Conservation (phyloP, 2,888 invertebrate genomes). For the Apomyelois bistriatella region DNA sequence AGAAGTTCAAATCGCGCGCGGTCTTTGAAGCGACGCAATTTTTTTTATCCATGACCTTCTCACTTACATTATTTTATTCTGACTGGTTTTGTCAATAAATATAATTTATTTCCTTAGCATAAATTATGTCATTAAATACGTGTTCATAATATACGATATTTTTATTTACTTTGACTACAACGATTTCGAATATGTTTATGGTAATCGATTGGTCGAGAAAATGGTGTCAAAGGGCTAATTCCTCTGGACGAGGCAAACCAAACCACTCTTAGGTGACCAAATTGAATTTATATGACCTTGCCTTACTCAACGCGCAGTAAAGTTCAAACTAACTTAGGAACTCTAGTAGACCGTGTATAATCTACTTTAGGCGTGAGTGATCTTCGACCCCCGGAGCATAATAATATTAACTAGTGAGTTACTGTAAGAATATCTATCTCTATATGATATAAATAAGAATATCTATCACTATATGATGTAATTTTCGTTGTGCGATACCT, state of each 20-base stretch:
- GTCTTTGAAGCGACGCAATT: too few relatives aligned
- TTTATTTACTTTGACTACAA: too few relatives aligned
- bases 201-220: slow-evolving; percentile 25
- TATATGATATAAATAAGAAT: too few relatives aligned
- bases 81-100: too few relatives aligned
- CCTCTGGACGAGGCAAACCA: slow-evolving; percentile 59
- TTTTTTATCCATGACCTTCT: too few relatives aligned
- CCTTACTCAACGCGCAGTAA: slow-evolving; percentile 27
- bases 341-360: slow-evolving; percentile 1
- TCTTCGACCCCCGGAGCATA: slow-evolving; percentile 1
- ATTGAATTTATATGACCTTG: slow-evolving; percentile 71
- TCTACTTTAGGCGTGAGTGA: neutral
- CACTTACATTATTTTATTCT: too few relatives aligned
- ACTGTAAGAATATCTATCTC: neutral
- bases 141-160: too few relatives aligned
- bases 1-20: too few relatives aligned
- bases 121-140: too few relatives aligned
- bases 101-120: too few relatives aligned
- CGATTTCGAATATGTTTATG: neutral
- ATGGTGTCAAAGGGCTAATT: slow-evolving; percentile 57
- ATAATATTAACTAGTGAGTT: slow-evolving; percentile 24
- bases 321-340: slow-evolving; percentile 17
- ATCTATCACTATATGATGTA: too few relatives aligned
- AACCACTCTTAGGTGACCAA: slow-evolving; percentile 59
- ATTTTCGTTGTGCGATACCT: too few relatives aligned